These are phyloP conservation scores for Nemapogon koenigi DNA, from an alignment of 2,888 invertebrate species.

Conservation along the genomic window DNA sequence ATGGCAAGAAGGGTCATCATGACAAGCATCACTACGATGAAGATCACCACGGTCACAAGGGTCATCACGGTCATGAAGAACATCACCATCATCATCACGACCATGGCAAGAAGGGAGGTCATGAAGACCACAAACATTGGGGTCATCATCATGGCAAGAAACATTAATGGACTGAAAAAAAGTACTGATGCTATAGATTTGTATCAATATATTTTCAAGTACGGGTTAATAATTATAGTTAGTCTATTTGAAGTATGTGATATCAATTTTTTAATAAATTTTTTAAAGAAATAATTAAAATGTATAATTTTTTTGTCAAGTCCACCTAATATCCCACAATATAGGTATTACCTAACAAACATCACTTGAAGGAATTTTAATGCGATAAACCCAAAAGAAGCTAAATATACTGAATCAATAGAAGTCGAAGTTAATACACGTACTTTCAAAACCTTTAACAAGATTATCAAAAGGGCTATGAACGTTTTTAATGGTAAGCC, in stretches of 20 bases:
- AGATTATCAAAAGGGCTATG: constrained; percentile 2
- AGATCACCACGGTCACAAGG: constrained; percentile 54
- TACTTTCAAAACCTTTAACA: too few species aligned
- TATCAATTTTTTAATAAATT: constrained; percentile 6
- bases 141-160: constrained; percentile 55
- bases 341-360: too few species aligned
- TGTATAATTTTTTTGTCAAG: neutral
- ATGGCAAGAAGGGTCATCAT: constrained; percentile 51
- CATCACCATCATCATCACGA: constrained; percentile 55
- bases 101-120: constrained; percentile 57
- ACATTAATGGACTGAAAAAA: constrained; percentile 28
- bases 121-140: constrained; percentile 50
- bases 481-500: constrained; percentile 2
- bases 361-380: too few species aligned
- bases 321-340: too few species aligned
- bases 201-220: neutral
- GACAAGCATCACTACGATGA: constrained; percentile 53
- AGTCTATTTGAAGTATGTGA: neutral
- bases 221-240: neutral
- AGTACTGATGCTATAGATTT: constrained; percentile 8
- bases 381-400: too few species aligned
- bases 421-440: too few species aligned
- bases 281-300: neutral
- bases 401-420: too few species aligned
- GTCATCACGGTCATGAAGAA: constrained; percentile 54